phyloP scores from a whole-genome alignment of 2,797 vertebrate species.

The Mallotus villosus region DNA sequence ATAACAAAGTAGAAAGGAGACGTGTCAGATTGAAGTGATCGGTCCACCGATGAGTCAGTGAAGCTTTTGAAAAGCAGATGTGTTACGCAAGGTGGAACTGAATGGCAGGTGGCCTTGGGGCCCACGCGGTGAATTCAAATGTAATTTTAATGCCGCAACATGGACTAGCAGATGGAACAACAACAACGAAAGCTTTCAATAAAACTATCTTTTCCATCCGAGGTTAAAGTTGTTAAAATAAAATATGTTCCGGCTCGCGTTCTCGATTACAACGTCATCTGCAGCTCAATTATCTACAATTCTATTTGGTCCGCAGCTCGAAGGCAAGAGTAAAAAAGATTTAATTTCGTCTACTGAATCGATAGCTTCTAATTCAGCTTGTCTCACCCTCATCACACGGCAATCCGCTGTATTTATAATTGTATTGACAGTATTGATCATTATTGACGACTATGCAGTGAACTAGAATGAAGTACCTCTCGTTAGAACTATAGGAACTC shows the following conservation, averaged over 20 bases:
- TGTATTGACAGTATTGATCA: conserved; percentile 66
- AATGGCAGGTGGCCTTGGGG: background rate
- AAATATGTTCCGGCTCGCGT: conserved; percentile 55
- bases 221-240: conserved; percentile 27
- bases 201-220: background rate
- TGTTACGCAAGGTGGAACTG: background rate
- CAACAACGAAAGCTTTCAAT: background rate
- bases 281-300: conserved; percentile 52
- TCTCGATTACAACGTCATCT: conserved; percentile 21
- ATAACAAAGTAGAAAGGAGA: background rate
- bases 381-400: conserved; percentile 53
- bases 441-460: conserved; percentile 57
- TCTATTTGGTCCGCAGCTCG: conserved; percentile 62
- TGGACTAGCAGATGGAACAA: background rate
- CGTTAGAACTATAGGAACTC: conserved; percentile 47
- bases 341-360: conserved; percentile 65
- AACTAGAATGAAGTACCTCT: conserved; percentile 46
- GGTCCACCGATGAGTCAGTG: background rate
- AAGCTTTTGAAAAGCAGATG: background rate
- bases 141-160: conserved; percentile 2
- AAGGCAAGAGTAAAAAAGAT: conserved; percentile 60
- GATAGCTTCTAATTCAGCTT: conserved; percentile 63
- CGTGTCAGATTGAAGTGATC: background rate
- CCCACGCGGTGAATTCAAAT: background rate
- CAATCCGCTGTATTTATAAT: conserved; percentile 60